Evolutionary conservation across 2,113 vertebrate species (phyloP), one percentile per base, ranked within the genome.

Genomic region (Gnathonemus echidnorhynchus): DNA sequence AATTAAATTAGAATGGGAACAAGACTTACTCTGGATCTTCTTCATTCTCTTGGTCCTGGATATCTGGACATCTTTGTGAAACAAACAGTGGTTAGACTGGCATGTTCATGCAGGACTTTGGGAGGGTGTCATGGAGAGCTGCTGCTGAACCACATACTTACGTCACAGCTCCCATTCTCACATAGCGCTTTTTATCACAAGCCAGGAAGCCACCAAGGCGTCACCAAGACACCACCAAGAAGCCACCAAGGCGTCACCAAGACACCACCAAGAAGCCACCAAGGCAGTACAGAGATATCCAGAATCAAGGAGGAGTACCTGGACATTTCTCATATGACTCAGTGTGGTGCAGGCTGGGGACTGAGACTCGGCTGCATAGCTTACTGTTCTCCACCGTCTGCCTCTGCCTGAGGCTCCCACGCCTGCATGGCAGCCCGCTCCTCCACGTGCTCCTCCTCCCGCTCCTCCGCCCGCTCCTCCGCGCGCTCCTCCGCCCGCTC

Each of bases 141-240:
- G 62, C 95, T 96, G 89, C 93, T 95, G 24, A 8, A 90, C 97
- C 97, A 90, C 97, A 97, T 39, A 96, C 96, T 90, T 96, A 94
- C 96, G 96, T 89, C n/a, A 88, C 66, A 87, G 13, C 90, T 86
- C 17, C 45, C 8, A 24, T 52, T 77, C 8, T 62, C 45, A 88
- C 19, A 70, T 27, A 88, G 66, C 48, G 66, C 87, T 83, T 88
- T 89, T 58, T 24, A 89, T 83, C 66, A 52, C 70, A 85, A 35
- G 52, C 80, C 13, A 11, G 42, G 58, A 56, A 56, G 48, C 42
- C 56, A 74, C 35, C 19, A 24, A 35, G 83, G 52, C 3, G 13
- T 11, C 74, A 85, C 0, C 5, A 77, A 31, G 70, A 10, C 80
- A 31, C 50, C 50, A 46, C 45, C 45, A 46, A 46, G 45, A 46